Base-by-base conservation (phyloP, 2,888 invertebrate species). In the Hirtodrosophila alboralis region DNA sequence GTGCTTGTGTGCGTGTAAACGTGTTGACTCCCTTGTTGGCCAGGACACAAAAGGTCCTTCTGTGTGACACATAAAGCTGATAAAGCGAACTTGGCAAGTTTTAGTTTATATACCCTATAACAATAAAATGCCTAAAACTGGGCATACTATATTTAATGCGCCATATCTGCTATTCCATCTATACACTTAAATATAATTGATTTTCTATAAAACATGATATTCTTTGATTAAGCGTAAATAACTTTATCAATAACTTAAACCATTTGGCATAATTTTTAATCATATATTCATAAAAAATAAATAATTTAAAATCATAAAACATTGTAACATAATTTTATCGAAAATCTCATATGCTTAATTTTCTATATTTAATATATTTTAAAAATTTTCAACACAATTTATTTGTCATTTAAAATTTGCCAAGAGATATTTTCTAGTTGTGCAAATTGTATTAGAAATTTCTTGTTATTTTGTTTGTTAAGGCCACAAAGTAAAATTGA, bases 21-120 rank as follows among this genome's bases (percentile, higher is more conserved):
- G 23, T 43, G 16, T 57, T 28, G n/a, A 27, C 9, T 59, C 34
- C 33, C 60, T 43, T 36, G 68, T 47, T 53, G 54, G 45, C 51
- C 53, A 30, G 38, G 64, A 52, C 67, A 48, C 64, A 58, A 58
- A 65, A 66, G 51, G 67, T 54, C 66, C 43, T 49, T 38, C 8
- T 36, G 48, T 41, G 14, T 67, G 68, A 26, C 41, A 21, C 48
- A 36, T 44, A 72, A 53, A 60, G 73, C 76, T 72, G 80, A 75
- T 68, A 68, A 47, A 56, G 80, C 80, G 57, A 54, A 41, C 63
- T 68, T 27, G 34, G 9, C 45, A 58, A 58, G 23, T 52, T 79
- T 76, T 16, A 62, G 41, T 30, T 31, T 26, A 27, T 3, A 70
- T 53, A 49, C 59, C 65, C 59, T 53, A 48, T 49, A 65, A 41